These are phyloP conservation scores for Romanogobio albipinnatus DNA, from an alignment of 2,113 vertebrate genomes.

Conservation along the genomic window DNA sequence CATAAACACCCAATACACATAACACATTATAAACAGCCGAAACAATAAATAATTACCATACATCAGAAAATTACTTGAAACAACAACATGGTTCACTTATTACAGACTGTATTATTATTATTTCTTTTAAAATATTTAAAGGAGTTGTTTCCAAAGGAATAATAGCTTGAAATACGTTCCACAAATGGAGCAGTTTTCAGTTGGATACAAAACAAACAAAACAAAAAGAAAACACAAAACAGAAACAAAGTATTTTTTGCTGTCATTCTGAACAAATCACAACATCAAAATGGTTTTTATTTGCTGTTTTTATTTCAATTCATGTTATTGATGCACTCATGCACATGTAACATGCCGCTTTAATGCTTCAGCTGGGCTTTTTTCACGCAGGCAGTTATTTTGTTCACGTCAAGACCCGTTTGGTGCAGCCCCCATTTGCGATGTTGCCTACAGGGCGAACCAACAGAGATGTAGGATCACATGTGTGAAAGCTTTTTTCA, in stretches of 20 bases:
- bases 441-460: constrained; percentile 6
- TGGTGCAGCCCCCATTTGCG: not conserved
- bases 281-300: not conserved
- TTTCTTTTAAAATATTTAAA: too few relatives aligned
- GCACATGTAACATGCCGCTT: not conserved
- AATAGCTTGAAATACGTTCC: too few relatives aligned
- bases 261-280: not conserved
- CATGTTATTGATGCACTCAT: not conserved
- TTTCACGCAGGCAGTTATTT: not conserved
- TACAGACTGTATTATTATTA: too few relatives aligned
- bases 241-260: not conserved
- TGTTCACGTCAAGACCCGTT: constrained; percentile 9
- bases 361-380: not conserved
- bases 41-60: too few relatives aligned
- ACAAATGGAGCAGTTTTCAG: not conserved
- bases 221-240: not conserved
- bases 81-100: too few relatives aligned
- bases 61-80: too few relatives aligned
- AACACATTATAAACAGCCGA: too few relatives aligned
- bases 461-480: not conserved
- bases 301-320: not conserved
- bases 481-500: constrained; percentile 14
- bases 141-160: too few relatives aligned
- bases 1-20: too few relatives aligned
- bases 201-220: not conserved